Evolutionary conservation across 2,113 vertebrate species (phyloP).

Genomic region (Rutilus rutilus): DNA sequence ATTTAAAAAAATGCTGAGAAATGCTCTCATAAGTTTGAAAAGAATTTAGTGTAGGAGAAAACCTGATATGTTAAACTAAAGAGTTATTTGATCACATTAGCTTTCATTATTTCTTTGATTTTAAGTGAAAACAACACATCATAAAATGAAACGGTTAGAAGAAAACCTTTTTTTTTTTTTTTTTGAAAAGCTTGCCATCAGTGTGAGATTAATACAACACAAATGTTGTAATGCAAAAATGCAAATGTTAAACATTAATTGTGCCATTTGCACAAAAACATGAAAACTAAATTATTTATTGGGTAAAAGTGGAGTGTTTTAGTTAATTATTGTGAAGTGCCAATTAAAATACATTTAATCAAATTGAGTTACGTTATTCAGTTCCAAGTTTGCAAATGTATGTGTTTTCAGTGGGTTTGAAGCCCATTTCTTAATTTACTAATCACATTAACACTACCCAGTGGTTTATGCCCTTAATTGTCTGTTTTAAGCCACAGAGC

Average conservation of each 20-base stretch:
- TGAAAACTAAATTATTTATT: neutral
- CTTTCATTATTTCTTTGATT: too few relatives aligned
- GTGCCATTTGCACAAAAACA: neutral
- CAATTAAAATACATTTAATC: neutral
- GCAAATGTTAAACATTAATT: neutral
- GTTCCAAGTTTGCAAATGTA: neutral
- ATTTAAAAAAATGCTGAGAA: neutral
- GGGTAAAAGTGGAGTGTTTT: neutral
- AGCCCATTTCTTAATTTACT: neutral
- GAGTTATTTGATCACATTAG: too few relatives aligned
- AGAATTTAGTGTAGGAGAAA: neutral
- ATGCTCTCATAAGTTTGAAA: neutral
- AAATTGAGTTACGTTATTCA: neutral
- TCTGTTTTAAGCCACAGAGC: neutral
- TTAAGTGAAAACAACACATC: neutral
- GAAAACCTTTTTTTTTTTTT: neutral
- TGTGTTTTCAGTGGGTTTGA: slow-evolving; percentile 14
- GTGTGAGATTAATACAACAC: neutral
- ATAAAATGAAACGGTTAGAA: neutral
- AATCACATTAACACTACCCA: slow-evolving; percentile 10
- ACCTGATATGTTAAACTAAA: neutral
- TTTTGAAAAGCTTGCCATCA: neutral
- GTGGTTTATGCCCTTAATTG: slow-evolving; percentile 8
- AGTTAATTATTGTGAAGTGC: neutral
- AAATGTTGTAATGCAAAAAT: neutral